Evolutionary conservation across 1,140 invertebrate species (phyloP), one percentile per base, ranked within the genome.

Genomic region (Microvelia longipes): DNA sequence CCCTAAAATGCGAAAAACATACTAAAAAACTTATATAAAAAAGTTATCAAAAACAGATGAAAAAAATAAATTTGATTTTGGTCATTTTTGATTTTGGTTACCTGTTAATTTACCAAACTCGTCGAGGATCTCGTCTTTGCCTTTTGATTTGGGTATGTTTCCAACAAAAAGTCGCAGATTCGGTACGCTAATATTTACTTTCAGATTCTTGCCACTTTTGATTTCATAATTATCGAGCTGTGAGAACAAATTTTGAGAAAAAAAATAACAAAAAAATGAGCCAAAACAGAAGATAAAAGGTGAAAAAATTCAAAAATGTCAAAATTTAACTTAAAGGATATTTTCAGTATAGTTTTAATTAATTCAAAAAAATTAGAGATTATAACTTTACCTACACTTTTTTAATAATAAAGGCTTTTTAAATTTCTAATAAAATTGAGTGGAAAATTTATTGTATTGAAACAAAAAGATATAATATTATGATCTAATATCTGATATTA

Each of bases 121-220:
- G 86, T 98, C 94, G 88, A 95, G 90, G 86, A 99, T 98, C 89
- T 98, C 95, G 86, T 98, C 94, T 94, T 95, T 97, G 87, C 93
- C 92, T 91, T 98, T 98, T 86, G 93, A 96, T 89, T 98, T 98
- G 87, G 96, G 96, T 90, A 99, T 98, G 90, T 98, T 98, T 85
- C 96, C 96, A 86, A 98, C 93, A 89, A 98, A 99, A 87, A 99
- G 92, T 86, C 96, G 93, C 83, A 96, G 92, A 88, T 98, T 98
- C 85, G 96, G 94, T 88, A 98, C 92, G 83, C 95, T 98, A 89
- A 98, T 93, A 89, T 98, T 98, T 86, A 98, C 94, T 94, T 98
- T 98, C 85, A 98, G 88, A 85, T 88, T 89, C 89, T 97, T 97
- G 85, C 94, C 94, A 83, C 93, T 90, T 90, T 92, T 93, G 89